Evolutionary conservation across 2,888 invertebrate species (phyloP).

Genomic region (Danaus chrysippus): DNA sequence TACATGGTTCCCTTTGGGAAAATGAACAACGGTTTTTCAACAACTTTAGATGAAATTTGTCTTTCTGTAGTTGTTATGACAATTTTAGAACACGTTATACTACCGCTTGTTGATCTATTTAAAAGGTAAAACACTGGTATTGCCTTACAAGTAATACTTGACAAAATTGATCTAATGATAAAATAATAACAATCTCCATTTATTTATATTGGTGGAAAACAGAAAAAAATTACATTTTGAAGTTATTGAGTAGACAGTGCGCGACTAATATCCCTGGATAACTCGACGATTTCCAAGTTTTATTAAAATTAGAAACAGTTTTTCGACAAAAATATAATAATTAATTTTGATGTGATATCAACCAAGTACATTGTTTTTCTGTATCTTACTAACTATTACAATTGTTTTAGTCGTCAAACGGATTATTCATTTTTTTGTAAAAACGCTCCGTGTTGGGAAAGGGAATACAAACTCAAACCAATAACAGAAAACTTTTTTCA

Average conservation of each 20-base stretch:
- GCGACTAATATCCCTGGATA: no score
- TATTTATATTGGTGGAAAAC: no score
- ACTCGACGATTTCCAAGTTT: no score
- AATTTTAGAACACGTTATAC: slow-evolving; percentile 12
- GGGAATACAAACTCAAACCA: slow-evolving; percentile 15
- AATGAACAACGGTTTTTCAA: slow-evolving; percentile 10
- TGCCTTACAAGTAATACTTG: no score
- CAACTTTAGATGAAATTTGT: slow-evolving; percentile 16
- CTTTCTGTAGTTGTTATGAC: slow-evolving; percentile 10
- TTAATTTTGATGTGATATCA: no score
- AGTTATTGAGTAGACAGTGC: no score
- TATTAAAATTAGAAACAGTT: no score
- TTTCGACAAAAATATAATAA: no score
- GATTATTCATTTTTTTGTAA: slow-evolving; percentile 8
- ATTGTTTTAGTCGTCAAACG: slow-evolving; percentile 3
- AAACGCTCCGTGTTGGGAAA: slow-evolving; percentile 15
- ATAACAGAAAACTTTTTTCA: slow-evolving; percentile 11
- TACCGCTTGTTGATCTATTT: slow-evolving; percentile 6
- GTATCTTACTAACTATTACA: not conserved
- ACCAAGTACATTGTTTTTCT: no score
- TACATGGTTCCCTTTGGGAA: not conserved
- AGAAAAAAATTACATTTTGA: no score
- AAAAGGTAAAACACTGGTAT: not conserved
- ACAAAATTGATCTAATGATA: no score
- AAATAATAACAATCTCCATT: no score